Evolutionary conservation across 2,888 invertebrate genomes (phyloP), one percentile per base, ranked within the genome.

Genomic region (Ptycholaimellus sp.): DNA sequence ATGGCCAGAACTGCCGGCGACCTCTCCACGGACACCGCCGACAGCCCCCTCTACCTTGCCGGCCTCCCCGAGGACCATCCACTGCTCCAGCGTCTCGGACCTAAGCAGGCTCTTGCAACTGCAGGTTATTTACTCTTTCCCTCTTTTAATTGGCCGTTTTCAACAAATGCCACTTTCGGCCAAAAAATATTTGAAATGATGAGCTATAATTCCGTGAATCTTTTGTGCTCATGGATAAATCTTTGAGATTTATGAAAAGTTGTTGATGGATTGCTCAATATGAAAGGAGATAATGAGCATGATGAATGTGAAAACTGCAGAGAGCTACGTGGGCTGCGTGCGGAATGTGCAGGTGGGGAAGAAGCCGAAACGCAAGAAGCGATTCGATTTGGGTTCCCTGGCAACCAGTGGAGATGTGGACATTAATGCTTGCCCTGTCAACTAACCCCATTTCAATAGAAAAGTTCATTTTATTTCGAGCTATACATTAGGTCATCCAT

Each of bases 41-140:
- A 80, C 42, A n/a, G n/a, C n/a, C 77, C 82, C 0, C 65, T 93
- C 23, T 90, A 76, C 61, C 67, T 93, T 50, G 93, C 93, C 17
- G 87, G 87, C 0, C 76, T 83, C 60, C 73, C 74, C 2, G 40
- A 41, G 31, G 64, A 67, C 38, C 40, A 50, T 28, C n/a, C n/a
- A n/a, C n/a, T n/a, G n/a, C n/a, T n/a, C n/a, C n/a, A n/a, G n/a
- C n/a, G n/a, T n/a, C n/a, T n/a, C n/a, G n/a, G n/a, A n/a, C 44
- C 44, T 18, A 44, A 45, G 14, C 46, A 44, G 3, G 51, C 49
- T 16, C 42, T 48, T 25, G 46, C 48, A 35, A 51, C 50, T 18
- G 44, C 44, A n/a, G 50, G 49, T 50, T 14, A 31, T 41, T 35
- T n/a, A 33, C 11, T 18, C 33, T 27, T 9, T 5, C 6, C 13